Base-by-base conservation (phyloP, 2,113 vertebrate species). In the Halcyon malimbica region DNA sequence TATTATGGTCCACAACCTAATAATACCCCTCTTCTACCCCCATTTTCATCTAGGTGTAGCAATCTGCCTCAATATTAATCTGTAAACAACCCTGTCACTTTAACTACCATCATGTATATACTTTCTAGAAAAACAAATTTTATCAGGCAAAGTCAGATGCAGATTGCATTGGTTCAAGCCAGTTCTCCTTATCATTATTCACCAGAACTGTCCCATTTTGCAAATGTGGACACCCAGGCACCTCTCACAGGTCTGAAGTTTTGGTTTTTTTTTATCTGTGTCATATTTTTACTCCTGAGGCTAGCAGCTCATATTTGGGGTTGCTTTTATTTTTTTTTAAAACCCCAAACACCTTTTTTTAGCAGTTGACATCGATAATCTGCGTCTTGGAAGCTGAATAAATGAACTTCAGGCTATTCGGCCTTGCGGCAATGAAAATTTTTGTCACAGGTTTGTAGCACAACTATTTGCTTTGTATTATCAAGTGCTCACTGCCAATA, bases 121-220 rank as follows among this genome's bases (percentile, higher is more conserved):
- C 88, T 97, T 96, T 96, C 76, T 90, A 97, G 95, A 88, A 97
- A 98, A 97, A 97, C 94, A 97, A 97, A 94, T 95, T 96, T 97
- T 97, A 98, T 98, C 98, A 90, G 82, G 79, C 59, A 98, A 97
- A 96, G 97, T 97, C 93, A 97, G 94, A 90, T 75, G 94, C 96
- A 97, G 96, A 97, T 97, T 97, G 92, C 78, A 57, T 51, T 85
- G 93, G 73, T 57, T 94, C 67, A 64, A 59, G 88, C 69, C 83
- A 91, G 78, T 89, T 91, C 90, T 91, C 7, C 13, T 97, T 98
- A 98, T 97, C 97, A 87, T 90, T 96, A 95, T 71, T 71, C 79
- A 92, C 93, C 97, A 98, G 95, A 97, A 91, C 78, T 37, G 24
- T 88, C 70, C 54, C 4, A 3, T 79, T 78, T 82, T 87, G 65